Percentiles rank a stretch among this genome's conserved stretches.
Evolutionary conservation across 2,113 vertebrate species (phyloP).

Genomic region (Neogale vison): DNA sequence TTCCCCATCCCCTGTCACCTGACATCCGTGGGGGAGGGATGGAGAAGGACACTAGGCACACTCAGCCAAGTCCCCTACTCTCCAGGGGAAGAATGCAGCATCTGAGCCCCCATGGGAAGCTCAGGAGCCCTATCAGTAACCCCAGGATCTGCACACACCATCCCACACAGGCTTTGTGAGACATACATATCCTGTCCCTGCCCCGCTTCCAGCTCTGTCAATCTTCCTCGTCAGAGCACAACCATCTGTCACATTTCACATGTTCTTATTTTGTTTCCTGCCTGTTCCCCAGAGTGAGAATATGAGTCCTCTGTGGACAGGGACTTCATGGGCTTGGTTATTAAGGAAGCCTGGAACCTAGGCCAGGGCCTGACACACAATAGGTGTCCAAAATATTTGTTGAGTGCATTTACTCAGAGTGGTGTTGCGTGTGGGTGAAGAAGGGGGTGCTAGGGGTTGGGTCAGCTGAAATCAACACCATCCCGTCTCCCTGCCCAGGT

Average conservation of each 20-base stretch:
- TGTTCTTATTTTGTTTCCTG: neutral
- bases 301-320: neutral
- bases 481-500: neutral
- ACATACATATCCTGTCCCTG: neutral
- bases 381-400: accelerated
- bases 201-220: neutral
- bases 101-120: neutral
- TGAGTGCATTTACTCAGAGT: accelerated
- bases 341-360: neutral
- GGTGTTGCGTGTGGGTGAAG: accelerated
- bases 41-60: no score
- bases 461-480: neutral
- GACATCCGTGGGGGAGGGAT: neutral
- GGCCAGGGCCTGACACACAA: accelerated
- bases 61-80: neutral
- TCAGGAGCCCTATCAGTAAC: neutral
- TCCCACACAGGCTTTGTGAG: neutral
- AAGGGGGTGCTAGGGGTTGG: neutral
- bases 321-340: neutral
- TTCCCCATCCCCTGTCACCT: neutral
- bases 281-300: neutral
- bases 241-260: no score
- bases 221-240: accelerated
- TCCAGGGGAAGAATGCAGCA: neutral
- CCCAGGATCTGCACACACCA: accelerated